A percentile compares a stretch with the other conserved stretches of the same genome.
These are phyloP conservation scores for Thaleichthys pacificus DNA, from an alignment of 2,797 vertebrate species.

Conservation along the genomic window DNA sequence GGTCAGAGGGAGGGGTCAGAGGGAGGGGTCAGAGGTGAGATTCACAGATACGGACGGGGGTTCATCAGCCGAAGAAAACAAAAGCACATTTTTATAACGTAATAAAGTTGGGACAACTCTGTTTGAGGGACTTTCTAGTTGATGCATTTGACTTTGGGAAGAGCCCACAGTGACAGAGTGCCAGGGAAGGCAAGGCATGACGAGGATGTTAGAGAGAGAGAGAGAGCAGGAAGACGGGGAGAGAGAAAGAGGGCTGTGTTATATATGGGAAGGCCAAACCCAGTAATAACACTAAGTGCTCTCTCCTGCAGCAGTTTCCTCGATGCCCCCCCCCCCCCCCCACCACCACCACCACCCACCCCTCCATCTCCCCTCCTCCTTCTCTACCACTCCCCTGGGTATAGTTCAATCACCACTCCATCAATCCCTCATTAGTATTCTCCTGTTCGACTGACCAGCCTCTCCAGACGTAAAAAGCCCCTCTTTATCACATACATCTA, in stretches of 20 bases:
- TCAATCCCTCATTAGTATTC: constrained; percentile 71
- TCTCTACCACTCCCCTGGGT: constrained; percentile 28
- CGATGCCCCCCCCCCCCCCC: constrained; percentile 48
- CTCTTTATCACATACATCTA: background rate
- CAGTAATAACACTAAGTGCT: constrained; percentile 76
- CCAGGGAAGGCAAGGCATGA: background rate
- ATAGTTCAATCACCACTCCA: constrained; percentile 57
- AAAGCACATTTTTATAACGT: too few relatives aligned
- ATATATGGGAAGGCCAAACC: constrained; percentile 53
- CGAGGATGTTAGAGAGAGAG: background rate
- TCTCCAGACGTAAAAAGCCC: background rate
- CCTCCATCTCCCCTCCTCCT: constrained; percentile 1
- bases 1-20: background rate
- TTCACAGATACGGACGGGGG: too few relatives aligned
- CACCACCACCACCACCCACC: constrained; percentile 26
- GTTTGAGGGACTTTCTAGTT: too few relatives aligned
- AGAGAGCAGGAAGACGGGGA: background rate
- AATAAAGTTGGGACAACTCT: too few relatives aligned
- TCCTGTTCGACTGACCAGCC: constrained; percentile 41
- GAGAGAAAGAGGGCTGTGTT: constrained; percentile 17
- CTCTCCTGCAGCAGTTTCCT: constrained; percentile 57
- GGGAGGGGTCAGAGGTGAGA: constrained; percentile 2
- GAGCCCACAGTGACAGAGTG: too few relatives aligned
- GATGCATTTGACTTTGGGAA: too few relatives aligned
- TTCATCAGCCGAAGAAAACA: too few relatives aligned